Evolutionary conservation across 2,888 invertebrate genomes (phyloP).

Genomic region (Pedicia rivosa): DNA sequence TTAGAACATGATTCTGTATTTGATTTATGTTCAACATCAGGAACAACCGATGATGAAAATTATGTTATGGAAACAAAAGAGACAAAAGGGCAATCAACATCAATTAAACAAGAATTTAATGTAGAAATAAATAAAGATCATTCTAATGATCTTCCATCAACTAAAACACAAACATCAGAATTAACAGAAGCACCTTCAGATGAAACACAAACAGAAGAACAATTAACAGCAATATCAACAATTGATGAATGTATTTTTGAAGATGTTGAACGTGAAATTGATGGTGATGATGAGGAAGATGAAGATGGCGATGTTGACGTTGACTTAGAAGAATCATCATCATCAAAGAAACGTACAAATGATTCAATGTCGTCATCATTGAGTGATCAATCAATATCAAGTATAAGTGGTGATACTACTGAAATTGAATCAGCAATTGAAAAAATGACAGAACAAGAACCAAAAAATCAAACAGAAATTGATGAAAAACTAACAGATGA

Average conservation of each 20-base stretch:
- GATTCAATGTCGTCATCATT: slow-evolving; percentile 19
- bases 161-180: no score
- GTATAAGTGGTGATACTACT: slow-evolving; percentile 21
- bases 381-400: slow-evolving; percentile 27
- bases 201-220: no score
- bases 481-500: no score
- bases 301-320: background rate
- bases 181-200: no score
- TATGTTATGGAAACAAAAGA: no score
- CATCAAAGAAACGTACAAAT: slow-evolving; percentile 15
- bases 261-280: background rate
- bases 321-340: slow-evolving; percentile 3
- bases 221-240: slow-evolving; percentile 7
- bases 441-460: background rate
- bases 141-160: no score
- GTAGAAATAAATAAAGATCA: background rate
- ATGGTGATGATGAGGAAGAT: background rate
- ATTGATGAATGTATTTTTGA: no score
- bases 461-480: no score
- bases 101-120: slow-evolving; percentile 1
- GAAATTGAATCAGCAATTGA: slow-evolving; percentile 40
- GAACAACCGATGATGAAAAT: no score
- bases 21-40: no score
- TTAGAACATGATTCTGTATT: no score
- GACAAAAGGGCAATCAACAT: background rate